A percentile compares a stretch with the other conserved stretches of the same genome.
These are phyloP conservation scores for Rhynchopsitta pachyrhyncha DNA, from an alignment of 2,113 vertebrate species.

Conservation along the genomic window DNA sequence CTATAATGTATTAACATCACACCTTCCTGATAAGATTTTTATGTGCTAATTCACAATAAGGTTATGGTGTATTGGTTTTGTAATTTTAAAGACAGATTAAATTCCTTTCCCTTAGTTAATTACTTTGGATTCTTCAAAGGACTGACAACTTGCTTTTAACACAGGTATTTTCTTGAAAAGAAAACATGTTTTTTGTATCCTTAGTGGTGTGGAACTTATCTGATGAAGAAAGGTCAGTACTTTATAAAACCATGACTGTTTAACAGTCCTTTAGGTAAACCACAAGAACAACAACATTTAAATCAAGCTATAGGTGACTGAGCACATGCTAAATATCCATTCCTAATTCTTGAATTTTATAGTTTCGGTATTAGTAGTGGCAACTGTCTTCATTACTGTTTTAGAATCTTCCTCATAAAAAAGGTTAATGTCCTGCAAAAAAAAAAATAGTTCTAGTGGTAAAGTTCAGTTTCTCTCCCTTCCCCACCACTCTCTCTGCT, in stretches of 20 bases:
- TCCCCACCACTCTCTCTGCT: background rate
- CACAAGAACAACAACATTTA: background rate
- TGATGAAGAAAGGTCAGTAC: background rate
- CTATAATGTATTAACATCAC: background rate
- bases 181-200: fast-evolving
- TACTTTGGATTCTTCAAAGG: background rate
- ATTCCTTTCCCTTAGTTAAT: background rate
- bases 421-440: background rate
- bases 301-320: background rate
- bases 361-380: background rate
- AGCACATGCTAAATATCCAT: background rate
- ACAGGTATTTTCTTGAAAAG: background rate
- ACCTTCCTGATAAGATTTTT: background rate
- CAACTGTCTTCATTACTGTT: background rate
- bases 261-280: background rate
- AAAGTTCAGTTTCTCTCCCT: background rate
- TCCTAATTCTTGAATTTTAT: background rate
- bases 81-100: background rate
- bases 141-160: background rate
- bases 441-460: background rate
- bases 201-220: background rate
- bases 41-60: background rate
- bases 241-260: background rate
- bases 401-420: background rate
- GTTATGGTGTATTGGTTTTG: background rate